These are phyloP conservation scores for Trichonephila clavata DNA, from an alignment of 1,140 invertebrate species.

Conservation along the genomic window DNA sequence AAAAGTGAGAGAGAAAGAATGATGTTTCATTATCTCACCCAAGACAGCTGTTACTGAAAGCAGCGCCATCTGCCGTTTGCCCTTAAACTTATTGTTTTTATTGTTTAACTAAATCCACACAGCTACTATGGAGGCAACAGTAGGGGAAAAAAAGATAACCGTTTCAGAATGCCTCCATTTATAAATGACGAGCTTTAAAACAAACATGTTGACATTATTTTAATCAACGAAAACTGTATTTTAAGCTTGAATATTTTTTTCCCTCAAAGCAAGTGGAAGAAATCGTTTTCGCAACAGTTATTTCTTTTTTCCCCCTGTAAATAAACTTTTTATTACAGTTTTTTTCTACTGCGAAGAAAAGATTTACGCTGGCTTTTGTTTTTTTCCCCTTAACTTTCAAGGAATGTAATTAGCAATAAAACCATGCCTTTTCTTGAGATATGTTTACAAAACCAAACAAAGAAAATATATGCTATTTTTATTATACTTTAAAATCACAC, in stretches of 20 bases:
- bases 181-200: constrained; percentile 19
- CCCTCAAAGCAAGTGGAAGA: not conserved
- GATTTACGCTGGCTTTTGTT: not conserved
- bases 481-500: no score
- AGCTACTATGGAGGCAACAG: not conserved
- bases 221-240: constrained; percentile 30
- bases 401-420: not conserved
- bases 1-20: constrained; percentile 26
- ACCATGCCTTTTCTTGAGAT: not conserved
- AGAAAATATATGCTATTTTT: no score
- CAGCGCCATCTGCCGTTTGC: constrained; percentile 44
- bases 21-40: constrained; percentile 41
- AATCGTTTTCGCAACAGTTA: not conserved
- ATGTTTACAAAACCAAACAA: not conserved
- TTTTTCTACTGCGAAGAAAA: no score
- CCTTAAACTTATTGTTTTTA: not conserved
- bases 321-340: no score
- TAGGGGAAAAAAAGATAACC: not conserved
- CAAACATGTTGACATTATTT: constrained; percentile 52
- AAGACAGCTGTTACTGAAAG: constrained; percentile 40
- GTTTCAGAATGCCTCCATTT: constrained; percentile 40
- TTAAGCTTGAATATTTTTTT: not conserved
- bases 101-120: not conserved
- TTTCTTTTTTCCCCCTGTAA: not conserved
- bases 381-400: not conserved